phyloP scores from a whole-genome alignment of 2,113 vertebrate genomes.

The Cnemophilus loriae region DNA sequence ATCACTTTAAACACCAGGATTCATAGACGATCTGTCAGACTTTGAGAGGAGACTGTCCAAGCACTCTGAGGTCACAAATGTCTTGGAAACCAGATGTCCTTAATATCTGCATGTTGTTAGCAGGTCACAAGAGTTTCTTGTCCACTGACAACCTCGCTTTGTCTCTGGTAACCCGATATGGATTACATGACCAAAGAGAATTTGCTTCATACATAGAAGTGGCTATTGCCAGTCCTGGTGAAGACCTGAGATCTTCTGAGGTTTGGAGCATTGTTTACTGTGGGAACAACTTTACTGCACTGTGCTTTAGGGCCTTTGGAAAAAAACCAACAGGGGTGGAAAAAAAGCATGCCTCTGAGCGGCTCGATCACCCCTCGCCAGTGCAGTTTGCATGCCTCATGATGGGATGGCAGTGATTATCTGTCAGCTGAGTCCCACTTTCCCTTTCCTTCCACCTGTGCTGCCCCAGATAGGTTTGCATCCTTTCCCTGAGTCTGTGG shows the following conservation, averaged over 20 bases:
- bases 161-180: neutral
- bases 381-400: accelerated
- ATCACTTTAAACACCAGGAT: neutral
- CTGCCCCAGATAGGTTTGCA: neutral
- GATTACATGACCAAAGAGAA: neutral
- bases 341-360: neutral
- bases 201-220: neutral
- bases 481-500: neutral
- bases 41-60: neutral
- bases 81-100: neutral
- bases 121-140: neutral
- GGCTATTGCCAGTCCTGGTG: neutral
- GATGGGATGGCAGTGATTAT: neutral
- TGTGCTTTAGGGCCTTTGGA: neutral
- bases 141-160: neutral
- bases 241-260: accelerated
- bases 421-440: neutral
- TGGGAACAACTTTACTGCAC: neutral
- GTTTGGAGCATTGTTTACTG: neutral
- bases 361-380: accelerated
- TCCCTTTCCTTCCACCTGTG: neutral
- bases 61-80: neutral
- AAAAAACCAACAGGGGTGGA: neutral
- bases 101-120: neutral
- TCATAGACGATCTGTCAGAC: neutral